These are phyloP conservation scores for Drosophila sproati DNA, from an alignment of 1,140 invertebrate species.

Conservation along the genomic window DNA sequence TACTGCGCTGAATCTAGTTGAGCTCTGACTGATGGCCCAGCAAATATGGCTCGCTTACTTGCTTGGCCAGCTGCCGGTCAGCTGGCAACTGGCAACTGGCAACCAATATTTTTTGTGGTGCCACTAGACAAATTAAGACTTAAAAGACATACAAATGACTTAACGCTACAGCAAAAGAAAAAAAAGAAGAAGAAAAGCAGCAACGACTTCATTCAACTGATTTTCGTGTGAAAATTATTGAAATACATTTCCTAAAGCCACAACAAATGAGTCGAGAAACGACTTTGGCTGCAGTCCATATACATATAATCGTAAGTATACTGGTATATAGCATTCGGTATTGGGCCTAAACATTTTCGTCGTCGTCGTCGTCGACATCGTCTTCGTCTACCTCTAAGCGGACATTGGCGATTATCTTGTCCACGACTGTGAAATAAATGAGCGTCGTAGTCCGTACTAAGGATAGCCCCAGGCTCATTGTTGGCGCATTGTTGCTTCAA, in stretches of 20 bases:
- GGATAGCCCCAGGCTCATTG: conserved; percentile 63
- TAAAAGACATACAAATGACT: conserved; percentile 51
- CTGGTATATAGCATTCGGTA: conserved; percentile 30
- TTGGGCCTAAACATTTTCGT: conserved; percentile 41
- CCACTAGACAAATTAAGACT: conserved; percentile 46
- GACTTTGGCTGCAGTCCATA: conserved; percentile 30
- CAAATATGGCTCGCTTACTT: conserved; percentile 30
- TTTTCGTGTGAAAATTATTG: conserved; percentile 82
- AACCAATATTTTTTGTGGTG: not conserved
- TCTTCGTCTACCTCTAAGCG: conserved; percentile 66
- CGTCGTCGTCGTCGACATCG: conserved; percentile 19
- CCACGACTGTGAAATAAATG: conserved; percentile 83
- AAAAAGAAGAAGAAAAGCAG: conserved; percentile 8
- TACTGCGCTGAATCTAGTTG: conserved; percentile 64
- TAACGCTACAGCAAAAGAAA: conserved; percentile 28
- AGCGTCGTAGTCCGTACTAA: conserved; percentile 79
- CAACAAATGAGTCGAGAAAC: conserved; percentile 36
- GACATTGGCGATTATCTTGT: conserved; percentile 83
- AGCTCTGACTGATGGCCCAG: conserved; percentile 56
- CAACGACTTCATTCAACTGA: conserved; percentile 72
- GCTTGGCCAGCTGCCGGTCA: conserved; percentile 20
- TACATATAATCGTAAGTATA: conserved; percentile 4
- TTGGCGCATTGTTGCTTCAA: conserved; percentile 78
- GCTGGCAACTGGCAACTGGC: conserved; percentile 3
- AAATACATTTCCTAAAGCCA: conserved; percentile 78